Conservation (phyloP, 2,888 invertebrate genomes). For the Villa cingulata region DNA sequence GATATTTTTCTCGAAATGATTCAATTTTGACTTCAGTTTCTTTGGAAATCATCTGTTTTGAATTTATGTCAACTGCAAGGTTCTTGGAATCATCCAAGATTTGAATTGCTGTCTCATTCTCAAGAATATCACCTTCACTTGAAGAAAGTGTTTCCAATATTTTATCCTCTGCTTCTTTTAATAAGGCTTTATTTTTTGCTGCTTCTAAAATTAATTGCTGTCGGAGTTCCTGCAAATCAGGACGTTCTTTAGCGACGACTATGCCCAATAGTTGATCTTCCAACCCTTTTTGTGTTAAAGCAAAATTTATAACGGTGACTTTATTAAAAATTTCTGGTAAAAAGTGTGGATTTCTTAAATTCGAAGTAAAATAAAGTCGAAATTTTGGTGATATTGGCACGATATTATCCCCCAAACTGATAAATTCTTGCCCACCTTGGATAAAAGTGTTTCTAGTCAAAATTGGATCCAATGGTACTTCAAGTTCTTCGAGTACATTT, state of each 20-base stretch:
- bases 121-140: conserved; percentile 75
- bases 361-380: conserved; percentile 74
- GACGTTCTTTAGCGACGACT: conserved; percentile 79
- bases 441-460: conserved; percentile 62
- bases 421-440: conserved; percentile 58
- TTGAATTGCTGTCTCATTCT: conserved; percentile 80
- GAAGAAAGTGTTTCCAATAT: conserved; percentile 73
- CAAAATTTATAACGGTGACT: conserved; percentile 74
- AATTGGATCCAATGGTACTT: conserved; percentile 74
- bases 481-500: conserved; percentile 71
- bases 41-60: conserved; percentile 72
- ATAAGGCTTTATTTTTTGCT: conserved; percentile 63
- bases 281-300: conserved; percentile 59
- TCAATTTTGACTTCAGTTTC: conserved; percentile 75
- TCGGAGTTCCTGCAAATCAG: conserved; percentile 73
- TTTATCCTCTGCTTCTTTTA: conserved; percentile 78
- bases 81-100: conserved; percentile 75
- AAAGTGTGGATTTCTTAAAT: conserved; percentile 77
- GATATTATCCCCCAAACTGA: conserved; percentile 73
- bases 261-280: conserved; percentile 76
- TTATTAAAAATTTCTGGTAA: conserved; percentile 80
- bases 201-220: conserved; percentile 66
- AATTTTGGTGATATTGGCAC: conserved; percentile 69
- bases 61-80: conserved; percentile 65
- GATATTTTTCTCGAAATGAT: conserved; percentile 62